Base-by-base conservation (phyloP, 2,113 vertebrate species). In the Macroglossus sobrinus region DNA sequence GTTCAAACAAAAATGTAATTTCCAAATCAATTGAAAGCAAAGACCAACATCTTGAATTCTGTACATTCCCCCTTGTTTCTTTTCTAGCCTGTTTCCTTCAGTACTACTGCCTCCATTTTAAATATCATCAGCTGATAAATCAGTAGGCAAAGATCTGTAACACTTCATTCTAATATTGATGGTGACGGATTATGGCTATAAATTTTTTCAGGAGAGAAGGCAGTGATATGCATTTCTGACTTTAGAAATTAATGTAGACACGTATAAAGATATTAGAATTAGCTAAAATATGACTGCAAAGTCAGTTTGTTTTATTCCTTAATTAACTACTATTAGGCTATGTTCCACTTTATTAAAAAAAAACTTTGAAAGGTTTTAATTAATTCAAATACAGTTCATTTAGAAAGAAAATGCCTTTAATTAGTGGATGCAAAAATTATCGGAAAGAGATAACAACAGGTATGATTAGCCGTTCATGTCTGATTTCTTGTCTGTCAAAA, bases 121-220 rank as follows among this genome's bases (percentile, higher is more conserved):
- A 96, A 96, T 80, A 76, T 95, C 94, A 96, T 96, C 95, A 96
- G 93, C 85, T 76, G 95, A 96, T 97, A 96, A 98, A 97, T 97
- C 97, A 96, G 26, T 82, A 94, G 72, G 55, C 69, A 93, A 87
- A 84, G 61, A 80, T 66, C 68, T 91, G 50, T 18, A 95, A 50
- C 69, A 91, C 50, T 81, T 81, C 38, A 11, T 84, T 93, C 35
- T 86, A 85, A 89, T 96, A 93, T 66, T 87, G 79, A 97, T 89
- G 71, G 84, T 84, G 79, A 97, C 63, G 95, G 96, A 69, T 85
- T 84, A 63, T 26, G 79, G 88, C 53, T 78, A 71, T 95, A 97
- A 97, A 66, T 93, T 66, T 91, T 87, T 95, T 72, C 18, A 72
- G 82, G 24, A 64, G 59, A 79, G 40, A 89, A 96, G 78, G 40